Conservation (phyloP, 1,140 invertebrate genomes). For the Mycetomoellerius zeteki region DNA sequence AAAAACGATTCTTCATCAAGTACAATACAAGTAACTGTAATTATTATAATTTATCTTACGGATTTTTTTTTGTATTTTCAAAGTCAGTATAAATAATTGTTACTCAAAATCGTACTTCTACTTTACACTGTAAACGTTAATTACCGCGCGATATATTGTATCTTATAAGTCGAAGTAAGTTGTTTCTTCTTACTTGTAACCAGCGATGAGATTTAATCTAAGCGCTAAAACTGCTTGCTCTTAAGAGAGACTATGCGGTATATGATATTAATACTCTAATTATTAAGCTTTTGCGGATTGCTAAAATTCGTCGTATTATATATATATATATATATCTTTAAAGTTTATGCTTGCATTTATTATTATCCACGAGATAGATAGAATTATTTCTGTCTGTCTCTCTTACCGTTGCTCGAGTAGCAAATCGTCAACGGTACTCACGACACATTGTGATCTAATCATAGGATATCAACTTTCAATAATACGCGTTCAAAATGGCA, state of each 20-base stretch:
- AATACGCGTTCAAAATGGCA: constrained; percentile 33
- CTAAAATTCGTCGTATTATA: constrained; percentile 45
- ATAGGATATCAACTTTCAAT: constrained; percentile 42
- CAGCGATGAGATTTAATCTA: constrained; percentile 58
- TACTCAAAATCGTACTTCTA: constrained; percentile 20
- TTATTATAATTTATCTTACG: not conserved
- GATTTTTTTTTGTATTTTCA: constrained; percentile 39
- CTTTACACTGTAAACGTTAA: constrained; percentile 24
- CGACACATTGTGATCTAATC: constrained; percentile 68
- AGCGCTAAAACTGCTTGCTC: constrained; percentile 59
- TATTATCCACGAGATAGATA: constrained; percentile 39
- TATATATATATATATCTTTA: constrained; percentile 22
- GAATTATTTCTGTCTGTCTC: constrained; percentile 54
- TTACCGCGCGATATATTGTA: constrained; percentile 36
- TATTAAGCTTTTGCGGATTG: constrained; percentile 47
- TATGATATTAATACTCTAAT: constrained; percentile 30
- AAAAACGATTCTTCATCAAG: constrained; percentile 16
- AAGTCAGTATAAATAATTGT: constrained; percentile 52
- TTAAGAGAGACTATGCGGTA: constrained; percentile 41
- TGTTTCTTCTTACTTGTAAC: constrained; percentile 42
- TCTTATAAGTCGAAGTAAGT: constrained; percentile 35
- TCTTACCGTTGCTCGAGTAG: constrained; percentile 41
- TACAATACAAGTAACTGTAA: constrained; percentile 35
- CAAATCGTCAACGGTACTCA: constrained; percentile 58
- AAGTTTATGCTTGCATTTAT: constrained; percentile 54